These are phyloP conservation scores for Heliconius melpomene DNA, from an alignment of 1,140 invertebrate genomes.

Conservation along the genomic window DNA sequence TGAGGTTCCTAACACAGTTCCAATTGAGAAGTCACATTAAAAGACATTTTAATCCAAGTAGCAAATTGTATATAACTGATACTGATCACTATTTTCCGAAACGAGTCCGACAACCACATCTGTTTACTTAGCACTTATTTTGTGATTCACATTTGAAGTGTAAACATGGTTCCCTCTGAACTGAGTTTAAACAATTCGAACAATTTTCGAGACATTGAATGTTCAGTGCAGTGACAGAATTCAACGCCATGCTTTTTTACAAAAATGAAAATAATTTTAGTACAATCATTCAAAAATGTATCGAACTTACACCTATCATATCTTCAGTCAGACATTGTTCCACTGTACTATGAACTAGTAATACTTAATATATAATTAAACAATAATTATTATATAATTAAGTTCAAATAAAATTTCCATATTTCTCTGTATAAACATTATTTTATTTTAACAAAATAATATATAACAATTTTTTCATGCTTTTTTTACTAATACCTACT, in stretches of 20 bases:
- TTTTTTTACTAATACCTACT: neutral
- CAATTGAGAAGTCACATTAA: conserved; percentile 54
- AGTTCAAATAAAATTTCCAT: neutral
- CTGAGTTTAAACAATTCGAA: too few species aligned
- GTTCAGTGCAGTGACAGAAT: too few species aligned
- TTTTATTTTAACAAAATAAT: conserved; percentile 5
- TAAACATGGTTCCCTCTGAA: too few species aligned
- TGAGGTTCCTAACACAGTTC: conserved; percentile 53
- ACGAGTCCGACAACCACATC: neutral
- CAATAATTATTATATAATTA: too few species aligned
- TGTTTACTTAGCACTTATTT: neutral
- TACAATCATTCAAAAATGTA: too few species aligned
- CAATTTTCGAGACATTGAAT: too few species aligned
- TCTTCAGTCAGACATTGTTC: too few species aligned
- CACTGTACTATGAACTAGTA: too few species aligned
- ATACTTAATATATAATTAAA: too few species aligned
- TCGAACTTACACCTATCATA: too few species aligned
- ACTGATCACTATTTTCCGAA: conserved; percentile 19
- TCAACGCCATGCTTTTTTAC: too few species aligned
- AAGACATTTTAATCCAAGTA: conserved; percentile 61
- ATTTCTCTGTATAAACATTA: neutral
- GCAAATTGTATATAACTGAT: conserved; percentile 55
- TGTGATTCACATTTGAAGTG: neutral
- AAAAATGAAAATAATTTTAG: too few species aligned
- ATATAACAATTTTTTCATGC: neutral